Evolutionary conservation across 2,113 vertebrate genomes (phyloP).

Genomic region (Phodopus roborovskii): DNA sequence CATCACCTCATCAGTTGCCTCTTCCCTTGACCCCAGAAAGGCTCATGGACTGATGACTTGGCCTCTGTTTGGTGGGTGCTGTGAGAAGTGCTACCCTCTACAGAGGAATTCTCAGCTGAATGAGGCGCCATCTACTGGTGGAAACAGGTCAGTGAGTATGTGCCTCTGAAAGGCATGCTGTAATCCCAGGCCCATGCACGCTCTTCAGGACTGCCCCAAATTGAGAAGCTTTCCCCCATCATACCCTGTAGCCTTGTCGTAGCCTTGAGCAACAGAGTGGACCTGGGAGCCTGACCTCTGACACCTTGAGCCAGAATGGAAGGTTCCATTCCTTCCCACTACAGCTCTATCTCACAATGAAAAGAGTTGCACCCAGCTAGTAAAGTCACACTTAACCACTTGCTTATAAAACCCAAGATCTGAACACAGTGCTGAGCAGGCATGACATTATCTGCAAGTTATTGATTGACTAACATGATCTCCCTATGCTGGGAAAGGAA

Average conservation of each 20-base stretch:
- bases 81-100: neutral
- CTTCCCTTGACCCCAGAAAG: neutral
- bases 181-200: neutral
- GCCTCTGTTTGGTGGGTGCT: neutral
- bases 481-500: conserved; percentile 13
- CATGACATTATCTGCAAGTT: neutral
- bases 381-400: too few relatives aligned
- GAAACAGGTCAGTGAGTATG: neutral
- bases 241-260: too few relatives aligned
- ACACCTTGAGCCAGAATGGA: neutral
- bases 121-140: neutral
- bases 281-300: neutral
- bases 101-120: neutral
- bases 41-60: too few relatives aligned
- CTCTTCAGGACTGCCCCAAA: too few relatives aligned
- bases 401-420: neutral
- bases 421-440: neutral
- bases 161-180: neutral
- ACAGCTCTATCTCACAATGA: neutral
- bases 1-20: neutral
- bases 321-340: neutral
- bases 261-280: neutral
- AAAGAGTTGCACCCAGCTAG: neutral
- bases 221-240: neutral
- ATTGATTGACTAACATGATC: neutral